Percentiles rank a stretch among this genome's conserved stretches.
Conservation (phyloP, 2,113 vertebrate species). For the Galemys pyrenaicus region DNA sequence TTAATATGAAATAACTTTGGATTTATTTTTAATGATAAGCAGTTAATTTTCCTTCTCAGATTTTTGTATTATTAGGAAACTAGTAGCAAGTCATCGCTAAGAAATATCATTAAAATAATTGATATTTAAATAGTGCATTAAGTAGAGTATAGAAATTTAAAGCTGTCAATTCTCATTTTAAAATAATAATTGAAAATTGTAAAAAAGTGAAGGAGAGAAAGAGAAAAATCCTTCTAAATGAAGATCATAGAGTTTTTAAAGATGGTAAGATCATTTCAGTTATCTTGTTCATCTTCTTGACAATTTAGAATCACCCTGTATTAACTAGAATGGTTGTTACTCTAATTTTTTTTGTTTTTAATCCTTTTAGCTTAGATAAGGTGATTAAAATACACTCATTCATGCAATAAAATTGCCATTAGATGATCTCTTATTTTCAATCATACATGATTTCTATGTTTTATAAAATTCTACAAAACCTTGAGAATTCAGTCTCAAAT, state of each 20-base stretch:
- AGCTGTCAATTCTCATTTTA: background rate
- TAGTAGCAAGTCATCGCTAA: background rate
- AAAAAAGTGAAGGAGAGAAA: background rate
- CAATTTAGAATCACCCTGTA: background rate
- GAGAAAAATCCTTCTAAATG: background rate
- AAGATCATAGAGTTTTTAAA: constrained; percentile 25
- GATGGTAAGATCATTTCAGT: background rate
- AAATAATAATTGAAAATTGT: background rate
- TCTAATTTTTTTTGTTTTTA: too few species aligned
- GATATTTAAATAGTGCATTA: background rate
- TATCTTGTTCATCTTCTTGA: constrained; percentile 34
- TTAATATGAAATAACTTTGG: background rate
- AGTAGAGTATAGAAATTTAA: background rate
- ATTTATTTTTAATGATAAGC: background rate
- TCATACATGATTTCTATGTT: too few species aligned
- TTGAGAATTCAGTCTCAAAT: too few species aligned
- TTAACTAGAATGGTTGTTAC: background rate
- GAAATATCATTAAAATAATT: background rate
- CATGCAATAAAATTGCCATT: too few species aligned
- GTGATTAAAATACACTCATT: too few species aligned
- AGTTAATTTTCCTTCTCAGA: background rate
- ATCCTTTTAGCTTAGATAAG: too few species aligned
- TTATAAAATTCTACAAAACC: too few species aligned
- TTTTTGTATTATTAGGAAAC: background rate
- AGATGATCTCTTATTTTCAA: too few species aligned